A percentile compares a stretch with the other conserved stretches of the same genome.
These are phyloP conservation scores for Thalassarche chlororhynchos DNA, from an alignment of 2,113 vertebrate genomes.

Conservation along the genomic window DNA sequence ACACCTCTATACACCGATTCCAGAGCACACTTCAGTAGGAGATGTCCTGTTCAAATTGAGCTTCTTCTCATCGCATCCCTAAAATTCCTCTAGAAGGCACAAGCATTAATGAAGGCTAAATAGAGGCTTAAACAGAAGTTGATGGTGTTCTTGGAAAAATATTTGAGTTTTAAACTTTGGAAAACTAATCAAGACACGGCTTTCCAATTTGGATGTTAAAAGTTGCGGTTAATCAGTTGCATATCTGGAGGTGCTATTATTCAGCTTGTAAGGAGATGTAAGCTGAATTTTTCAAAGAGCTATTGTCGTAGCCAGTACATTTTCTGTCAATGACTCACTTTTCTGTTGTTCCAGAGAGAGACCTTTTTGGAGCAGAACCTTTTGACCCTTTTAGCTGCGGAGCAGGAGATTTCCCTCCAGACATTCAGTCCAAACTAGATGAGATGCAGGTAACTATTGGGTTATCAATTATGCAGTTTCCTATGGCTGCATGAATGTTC, in stretches of 20 bases:
- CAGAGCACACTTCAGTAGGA: background rate
- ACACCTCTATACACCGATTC: background rate
- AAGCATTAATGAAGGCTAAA: background rate
- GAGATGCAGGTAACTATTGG: slow-evolving; percentile 95
- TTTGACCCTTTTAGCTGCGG: slow-evolving; percentile 98
- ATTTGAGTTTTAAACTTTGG: background rate
- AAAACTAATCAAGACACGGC: background rate
- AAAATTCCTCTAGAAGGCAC: background rate
- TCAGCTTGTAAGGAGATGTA: background rate
- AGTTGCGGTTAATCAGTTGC: background rate
- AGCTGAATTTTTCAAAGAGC: background rate
- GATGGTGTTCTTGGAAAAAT: background rate
- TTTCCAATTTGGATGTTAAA: background rate
- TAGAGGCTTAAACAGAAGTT: background rate
- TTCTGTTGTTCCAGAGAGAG: slow-evolving; percentile 84
- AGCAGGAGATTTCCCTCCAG: slow-evolving; percentile 92
- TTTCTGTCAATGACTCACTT: slow-evolving; percentile 22
- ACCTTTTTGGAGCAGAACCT: slow-evolving; percentile 95
- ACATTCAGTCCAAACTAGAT: slow-evolving; percentile 97
- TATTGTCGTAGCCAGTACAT: accelerated
- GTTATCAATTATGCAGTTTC: background rate
- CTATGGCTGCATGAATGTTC: background rate
- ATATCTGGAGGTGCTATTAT: background rate
- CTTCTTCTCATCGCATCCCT: accelerated
- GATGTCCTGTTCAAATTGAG: background rate